Percentiles rank a stretch among this genome's conserved stretches.
These are phyloP conservation scores for Heliconius erato DNA, from an alignment of 2,888 invertebrate species.

Conservation along the genomic window DNA sequence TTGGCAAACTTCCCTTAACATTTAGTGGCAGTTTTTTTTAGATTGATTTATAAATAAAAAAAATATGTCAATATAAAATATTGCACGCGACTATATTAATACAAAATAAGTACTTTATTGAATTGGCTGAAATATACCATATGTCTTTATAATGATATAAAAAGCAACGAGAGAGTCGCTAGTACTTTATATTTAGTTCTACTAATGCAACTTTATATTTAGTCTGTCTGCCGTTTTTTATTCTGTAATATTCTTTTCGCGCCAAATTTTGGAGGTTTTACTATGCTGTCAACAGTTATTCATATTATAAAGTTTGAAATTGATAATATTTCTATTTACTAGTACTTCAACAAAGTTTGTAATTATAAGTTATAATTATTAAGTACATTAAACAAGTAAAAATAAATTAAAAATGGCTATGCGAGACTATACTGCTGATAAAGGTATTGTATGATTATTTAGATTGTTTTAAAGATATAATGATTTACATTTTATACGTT, in stretches of 20 bases:
- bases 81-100: too few species aligned
- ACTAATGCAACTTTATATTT: not conserved
- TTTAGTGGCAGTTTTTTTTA: too few species aligned
- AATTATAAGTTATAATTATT: not conserved
- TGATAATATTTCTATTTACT: not conserved
- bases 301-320: not conserved
- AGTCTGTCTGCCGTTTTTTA: not conserved
- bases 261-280: conserved; percentile 1
- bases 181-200: not conserved
- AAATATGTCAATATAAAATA: too few species aligned
- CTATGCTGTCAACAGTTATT: not conserved
- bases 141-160: too few species aligned
- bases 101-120: too few species aligned
- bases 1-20: too few species aligned
- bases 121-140: too few species aligned
- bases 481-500: not conserved
- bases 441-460: conserved; percentile 77
- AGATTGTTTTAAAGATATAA: not conserved
- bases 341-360: not conserved
- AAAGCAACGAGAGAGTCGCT: not conserved
- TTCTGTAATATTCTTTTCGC: not conserved
- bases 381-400: not conserved
- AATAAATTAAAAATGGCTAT: conserved; percentile 81
- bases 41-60: too few species aligned
- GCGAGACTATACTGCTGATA: conserved; percentile 88